Conservation (phyloP, 2,888 invertebrate genomes). For the Napeogenes inachia region DNA sequence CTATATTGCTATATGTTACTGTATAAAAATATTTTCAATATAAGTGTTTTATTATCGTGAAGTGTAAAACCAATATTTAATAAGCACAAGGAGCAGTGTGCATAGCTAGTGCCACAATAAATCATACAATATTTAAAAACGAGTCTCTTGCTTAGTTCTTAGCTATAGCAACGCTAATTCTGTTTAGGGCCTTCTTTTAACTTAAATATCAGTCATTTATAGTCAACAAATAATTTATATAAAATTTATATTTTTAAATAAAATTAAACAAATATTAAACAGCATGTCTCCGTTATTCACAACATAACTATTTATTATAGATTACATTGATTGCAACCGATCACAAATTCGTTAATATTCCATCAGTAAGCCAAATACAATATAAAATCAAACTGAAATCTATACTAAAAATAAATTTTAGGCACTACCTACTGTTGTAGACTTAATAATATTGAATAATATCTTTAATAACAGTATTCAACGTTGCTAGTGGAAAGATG, state of each 20-base stretch:
- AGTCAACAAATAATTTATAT: slow-evolving; percentile 13
- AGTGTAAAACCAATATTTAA: slow-evolving; percentile 27
- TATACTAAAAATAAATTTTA: slow-evolving; percentile 13
- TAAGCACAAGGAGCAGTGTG: slow-evolving; percentile 32
- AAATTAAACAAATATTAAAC: slow-evolving; percentile 13
- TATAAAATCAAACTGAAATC: slow-evolving; percentile 15
- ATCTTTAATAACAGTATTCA: slow-evolving; percentile 26
- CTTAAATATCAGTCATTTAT: slow-evolving; percentile 16
- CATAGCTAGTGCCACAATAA: not conserved
- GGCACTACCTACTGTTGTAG: slow-evolving; percentile 8
- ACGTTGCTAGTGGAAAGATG: slow-evolving; percentile 30
- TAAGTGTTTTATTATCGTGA: slow-evolving; percentile 23
- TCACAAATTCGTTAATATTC: slow-evolving; percentile 10
- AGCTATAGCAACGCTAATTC: slow-evolving; percentile 29
- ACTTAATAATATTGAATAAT: slow-evolving; percentile 17
- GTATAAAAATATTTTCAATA: slow-evolving; percentile 31
- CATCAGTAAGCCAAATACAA: slow-evolving; percentile 7
- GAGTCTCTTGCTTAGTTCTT: slow-evolving; percentile 9
- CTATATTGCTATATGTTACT: slow-evolving; percentile 17
- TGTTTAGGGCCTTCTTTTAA: slow-evolving; percentile 15
- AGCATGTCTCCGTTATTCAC: slow-evolving; percentile 10
- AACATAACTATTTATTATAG: slow-evolving; percentile 19
- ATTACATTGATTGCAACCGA: slow-evolving; percentile 11
- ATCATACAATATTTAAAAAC: not conserved
- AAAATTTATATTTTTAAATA: slow-evolving; percentile 21